Percentiles rank a stretch among this genome's conserved stretches.
These are phyloP conservation scores for Halyomorpha halys DNA, from an alignment of 1,140 invertebrate species.

Conservation along the genomic window DNA sequence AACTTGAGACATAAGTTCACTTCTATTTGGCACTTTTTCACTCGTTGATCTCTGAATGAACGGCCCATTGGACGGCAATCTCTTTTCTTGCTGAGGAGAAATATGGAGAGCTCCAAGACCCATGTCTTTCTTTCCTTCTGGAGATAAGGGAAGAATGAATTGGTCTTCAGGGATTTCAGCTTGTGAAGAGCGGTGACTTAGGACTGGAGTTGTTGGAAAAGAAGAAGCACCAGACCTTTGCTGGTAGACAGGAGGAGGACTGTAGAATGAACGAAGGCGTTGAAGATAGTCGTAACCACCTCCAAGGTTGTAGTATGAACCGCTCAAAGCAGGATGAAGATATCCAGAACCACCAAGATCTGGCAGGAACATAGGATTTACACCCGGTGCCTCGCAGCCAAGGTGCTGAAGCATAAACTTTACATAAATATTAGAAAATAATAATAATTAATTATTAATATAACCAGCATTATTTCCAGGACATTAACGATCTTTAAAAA, in stretches of 20 bases:
- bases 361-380: conserved; percentile 13
- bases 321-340: conserved; percentile 33
- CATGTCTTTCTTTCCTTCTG: not conserved
- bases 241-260: not conserved
- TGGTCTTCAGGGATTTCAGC: conserved; percentile 26
- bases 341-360: conserved; percentile 25
- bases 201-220: conserved; percentile 6
- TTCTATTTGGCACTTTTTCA: conserved; percentile 70
- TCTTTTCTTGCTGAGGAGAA: not conserved
- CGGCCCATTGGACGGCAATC: conserved; percentile 32
- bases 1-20: conserved; percentile 71
- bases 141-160: not conserved
- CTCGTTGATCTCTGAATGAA: conserved; percentile 70
- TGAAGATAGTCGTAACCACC: conserved; percentile 16
- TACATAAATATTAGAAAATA: too few species aligned
- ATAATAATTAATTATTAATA: too few species aligned
- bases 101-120: conserved; percentile 7
- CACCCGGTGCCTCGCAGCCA: not conserved
- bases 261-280: conserved; percentile 19
- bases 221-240: conserved; percentile 3
- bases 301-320: conserved; percentile 32
- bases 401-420: conserved; percentile 1
- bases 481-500: too few species aligned
- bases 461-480: conserved; percentile 23
- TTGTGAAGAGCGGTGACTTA: conserved; percentile 22